Evolutionary conservation across 2,113 vertebrate genomes (phyloP), one percentile per base, ranked within the genome.

Genomic region (Noturus placidus): DNA sequence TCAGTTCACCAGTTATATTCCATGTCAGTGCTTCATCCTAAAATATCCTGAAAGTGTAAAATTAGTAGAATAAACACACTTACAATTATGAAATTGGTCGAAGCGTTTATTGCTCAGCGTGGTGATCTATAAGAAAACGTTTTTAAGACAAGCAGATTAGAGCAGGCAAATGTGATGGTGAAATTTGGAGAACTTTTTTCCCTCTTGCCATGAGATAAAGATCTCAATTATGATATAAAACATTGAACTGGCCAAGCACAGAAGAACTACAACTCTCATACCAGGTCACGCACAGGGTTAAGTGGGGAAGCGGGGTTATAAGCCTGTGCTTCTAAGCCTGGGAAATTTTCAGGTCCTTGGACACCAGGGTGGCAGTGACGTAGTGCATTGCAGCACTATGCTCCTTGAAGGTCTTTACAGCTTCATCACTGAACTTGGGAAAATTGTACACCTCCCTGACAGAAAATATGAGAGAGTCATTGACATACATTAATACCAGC

Each of bases 401-500:
- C 85, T 95, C 94, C 70, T 93, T 86, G 89, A 97, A 99, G 0
- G 94, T 61, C 10, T 78, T 91, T 50, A 98, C 87, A 0, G 97
- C 93, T 92, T 96, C 94, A 4, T 96, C 94, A 0, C 76, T 94
- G 78, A 92, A 95, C 90, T 97, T 96, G 5, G 97, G 96, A 87
- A 97, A 98, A 92, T 89, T 93, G 61, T 95, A 97, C 30, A 99
- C 95, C 54, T 99, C 98, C 89, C 98, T 99, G 91, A 13, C 88
- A 38, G 5, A 72, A 22, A 20, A 83, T 14, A 42, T n/a, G 38
- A 65, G 35, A 59, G 10, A 25, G n/a, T 42, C 1, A 30, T 22
- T 52, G 27, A 67, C 42, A 69, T 17, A 27, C 22, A 38, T 25
- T 74, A 72, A 72, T 72, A 20, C 65, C n/a, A 69, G 61, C 61